Base-by-base conservation (phyloP, 2,888 invertebrate species). In the Sisyra nigra region DNA sequence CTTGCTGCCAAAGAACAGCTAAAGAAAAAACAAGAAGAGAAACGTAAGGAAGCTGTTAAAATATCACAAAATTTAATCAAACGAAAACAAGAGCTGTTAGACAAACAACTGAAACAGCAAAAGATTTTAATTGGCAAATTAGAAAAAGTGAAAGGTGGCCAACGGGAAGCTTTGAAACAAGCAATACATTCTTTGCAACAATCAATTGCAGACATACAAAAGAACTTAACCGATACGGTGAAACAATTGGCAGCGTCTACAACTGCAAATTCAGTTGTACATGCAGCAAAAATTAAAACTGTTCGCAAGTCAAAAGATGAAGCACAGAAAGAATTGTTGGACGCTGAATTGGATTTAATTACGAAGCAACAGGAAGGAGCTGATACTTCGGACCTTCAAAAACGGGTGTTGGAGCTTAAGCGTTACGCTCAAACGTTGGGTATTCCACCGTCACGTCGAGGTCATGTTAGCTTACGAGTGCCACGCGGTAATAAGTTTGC, bases 271-370 rank as follows among this genome's bases (percentile, higher is more conserved):
- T 46, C 44, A 30, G 46, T 47, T 7, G 14, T 13, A 3, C 41
- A 31, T 6, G 45, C 49, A 5, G 45, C 46, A 6, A 50, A 49
- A 46, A 35, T 46, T 34, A 55, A 58, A 13, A 59, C 65, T 44
- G 67, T 69, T 1, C 66, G 66, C 18, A 82, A 80, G 54, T 78
- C 79, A 1, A 74, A 80, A 49, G 84, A 85, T 54, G 85, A 86
- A 54, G 78, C 85, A 1, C 85, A 89, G 58, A 86, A 85, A 54
- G 91, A 92, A 55, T 76, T 93, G 41, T 67, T 93, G 8, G 93
- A 93, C 56, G 84, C 88, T 1, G 93, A 94, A 57, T 61, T 93
- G 55, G 93, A 94, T 58, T 67, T 93, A 49, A 86, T 91, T 54
- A 85, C 83, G 2, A 87, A 87, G 51, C 87, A 91, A 55, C 52